Base-by-base conservation (phyloP, 2,797 vertebrate species). In the Danio tinwini region DNA sequence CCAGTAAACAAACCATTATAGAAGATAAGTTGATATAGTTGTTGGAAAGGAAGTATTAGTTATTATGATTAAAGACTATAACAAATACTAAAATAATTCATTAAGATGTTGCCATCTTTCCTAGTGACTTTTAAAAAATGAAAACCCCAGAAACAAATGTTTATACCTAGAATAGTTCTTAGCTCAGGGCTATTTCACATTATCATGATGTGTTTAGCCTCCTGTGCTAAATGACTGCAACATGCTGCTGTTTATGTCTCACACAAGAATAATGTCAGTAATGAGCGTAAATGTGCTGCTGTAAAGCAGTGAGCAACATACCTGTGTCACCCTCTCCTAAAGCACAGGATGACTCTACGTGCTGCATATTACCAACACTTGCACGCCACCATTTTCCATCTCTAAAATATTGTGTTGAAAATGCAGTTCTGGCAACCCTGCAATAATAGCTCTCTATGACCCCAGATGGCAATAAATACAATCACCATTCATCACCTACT, bases 241-340 rank as follows among this genome's bases (percentile, higher is more conserved):
- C 47, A 40, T 61, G 63, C 40, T 61, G 63, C 12, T 61, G 80
- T 70, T 70, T 81, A 76, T 68, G 50, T 82, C 56, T 49, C 16
- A 39, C 13, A 70, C 14, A 40, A 80, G 68, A 86, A 82, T 86
- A 82, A 86, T 62, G 68, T 44, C 62, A 74, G 80, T 80, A 73
- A 67, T 80, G 49, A 80, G 19, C 50, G 44, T 83, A 53, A 76
- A 80, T 81, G 75, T 58, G 78, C 64, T 17, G 40, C 50, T 63
- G 7, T 70, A 70, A 62, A 63, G 29, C 17, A 40, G 37, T 39
- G 37, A 29, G 42, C 7, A 58, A 58, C 52, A 44, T 7, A 42
- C 17, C 39, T 76, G 13, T 42, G 39, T 37, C 50, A 65, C 14
- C 6, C 5, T 55, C 73, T 64, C 47, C 39, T 40, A 52, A 44